A percentile compares a stretch with the other conserved stretches of the same genome.
These are phyloP conservation scores for Labia minor DNA, from an alignment of 2,888 invertebrate genomes.

Conservation along the genomic window DNA sequence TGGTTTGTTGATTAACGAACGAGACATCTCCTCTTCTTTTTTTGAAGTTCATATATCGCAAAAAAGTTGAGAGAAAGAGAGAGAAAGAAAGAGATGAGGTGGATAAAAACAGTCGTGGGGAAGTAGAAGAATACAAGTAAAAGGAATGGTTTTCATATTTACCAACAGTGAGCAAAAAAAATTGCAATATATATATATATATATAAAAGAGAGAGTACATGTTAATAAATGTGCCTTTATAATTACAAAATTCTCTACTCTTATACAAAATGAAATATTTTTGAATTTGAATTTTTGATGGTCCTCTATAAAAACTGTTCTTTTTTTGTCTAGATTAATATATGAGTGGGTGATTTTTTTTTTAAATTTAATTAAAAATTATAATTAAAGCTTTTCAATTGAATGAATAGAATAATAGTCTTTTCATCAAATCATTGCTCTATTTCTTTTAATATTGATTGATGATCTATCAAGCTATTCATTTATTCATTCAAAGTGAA, in stretches of 20 bases:
- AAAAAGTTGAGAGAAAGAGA: neutral
- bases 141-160: neutral
- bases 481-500: too few relatives aligned
- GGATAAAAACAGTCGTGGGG: neutral
- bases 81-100: neutral
- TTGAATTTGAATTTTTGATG: neutral
- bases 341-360: too few relatives aligned
- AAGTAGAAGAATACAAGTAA: neutral
- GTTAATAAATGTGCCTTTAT: too few relatives aligned
- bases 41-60: neutral
- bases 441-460: neutral
- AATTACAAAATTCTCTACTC: neutral
- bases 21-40: neutral
- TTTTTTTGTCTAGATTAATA: too few relatives aligned
- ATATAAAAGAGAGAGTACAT: neutral
- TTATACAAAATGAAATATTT: neutral
- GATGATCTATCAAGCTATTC: neutral
- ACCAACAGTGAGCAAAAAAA: neutral
- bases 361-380: neutral
- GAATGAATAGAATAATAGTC: neutral
- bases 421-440: neutral
- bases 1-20: slow-evolving; percentile 8
- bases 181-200: neutral
- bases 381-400: neutral
- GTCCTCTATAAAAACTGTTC: neutral